phyloP scores from a whole-genome alignment of 2,888 invertebrate species.

The Protophormia terraenovae region DNA sequence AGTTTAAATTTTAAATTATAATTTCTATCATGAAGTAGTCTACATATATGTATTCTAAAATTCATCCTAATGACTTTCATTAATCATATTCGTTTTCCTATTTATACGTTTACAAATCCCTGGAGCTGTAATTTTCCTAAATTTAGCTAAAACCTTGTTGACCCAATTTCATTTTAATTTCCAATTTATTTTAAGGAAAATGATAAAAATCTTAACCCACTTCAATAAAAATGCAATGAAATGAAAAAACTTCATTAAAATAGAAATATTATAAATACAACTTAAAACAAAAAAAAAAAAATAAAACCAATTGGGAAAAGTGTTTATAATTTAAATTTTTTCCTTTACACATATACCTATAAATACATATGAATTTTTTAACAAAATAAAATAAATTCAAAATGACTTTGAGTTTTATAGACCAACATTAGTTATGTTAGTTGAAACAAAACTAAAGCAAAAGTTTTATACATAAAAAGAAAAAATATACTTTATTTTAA shows the following conservation, averaged over 20 bases:
- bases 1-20: too few species aligned
- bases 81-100: too few species aligned
- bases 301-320: constrained; percentile 1
- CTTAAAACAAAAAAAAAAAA: background rate
- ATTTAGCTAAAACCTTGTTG: too few species aligned
- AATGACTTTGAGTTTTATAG: background rate
- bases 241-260: background rate
- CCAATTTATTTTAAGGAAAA: too few species aligned
- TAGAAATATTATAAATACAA: background rate
- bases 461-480: background rate
- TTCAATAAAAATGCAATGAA: too few species aligned
- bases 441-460: background rate
- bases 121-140: too few species aligned
- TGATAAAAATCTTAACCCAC: too few species aligned
- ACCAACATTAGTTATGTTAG: background rate
- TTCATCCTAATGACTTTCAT: too few species aligned
- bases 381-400: background rate
- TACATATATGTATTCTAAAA: too few species aligned
- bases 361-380: background rate
- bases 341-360: background rate
- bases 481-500: background rate
- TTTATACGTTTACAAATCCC: too few species aligned
- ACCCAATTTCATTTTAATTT: too few species aligned
- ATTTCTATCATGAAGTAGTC: too few species aligned
- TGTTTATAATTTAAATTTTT: background rate